Conservation (phyloP, 1,140 invertebrate species). For the Drosophila aff. region DNA sequence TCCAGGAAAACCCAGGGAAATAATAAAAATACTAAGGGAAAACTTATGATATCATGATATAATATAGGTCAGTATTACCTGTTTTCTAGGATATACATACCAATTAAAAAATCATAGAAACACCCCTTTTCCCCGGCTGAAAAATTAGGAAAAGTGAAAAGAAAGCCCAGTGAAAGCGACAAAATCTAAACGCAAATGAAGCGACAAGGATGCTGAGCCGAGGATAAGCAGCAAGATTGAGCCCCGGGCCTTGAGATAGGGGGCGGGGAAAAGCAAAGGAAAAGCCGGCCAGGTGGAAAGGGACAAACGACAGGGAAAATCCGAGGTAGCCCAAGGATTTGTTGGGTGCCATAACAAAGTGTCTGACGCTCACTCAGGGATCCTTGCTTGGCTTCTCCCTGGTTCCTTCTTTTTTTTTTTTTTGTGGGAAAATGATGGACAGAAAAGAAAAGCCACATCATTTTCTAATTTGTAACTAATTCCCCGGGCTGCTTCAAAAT, state of each 20-base stretch:
- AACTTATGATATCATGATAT: too few relatives aligned
- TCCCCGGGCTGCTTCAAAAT: conserved; percentile 25
- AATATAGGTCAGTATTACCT: background rate
- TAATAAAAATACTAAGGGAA: background rate
- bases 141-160: conserved; percentile 19
- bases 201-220: conserved; percentile 61
- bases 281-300: background rate
- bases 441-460: conserved; percentile 43
- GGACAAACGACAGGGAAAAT: conserved; percentile 17
- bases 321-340: conserved; percentile 51
- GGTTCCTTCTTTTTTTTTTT: background rate
- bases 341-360: conserved; percentile 53
- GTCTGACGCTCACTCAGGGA: conserved; percentile 49
- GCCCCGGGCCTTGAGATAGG: conserved; percentile 15
- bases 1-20: background rate
- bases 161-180: conserved; percentile 46
- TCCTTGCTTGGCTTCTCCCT: conserved; percentile 6
- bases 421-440: conserved; percentile 47
- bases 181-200: conserved; percentile 73
- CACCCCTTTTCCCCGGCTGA: background rate
- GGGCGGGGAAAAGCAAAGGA: background rate
- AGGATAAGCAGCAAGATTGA: conserved; percentile 42
- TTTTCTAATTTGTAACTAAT: conserved; percentile 77
- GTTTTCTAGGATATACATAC: background rate
- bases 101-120: background rate